Evolutionary conservation across 2,113 vertebrate genomes (phyloP), one percentile per base, ranked within the genome.

Genomic region (Pituophis catenifer): DNA sequence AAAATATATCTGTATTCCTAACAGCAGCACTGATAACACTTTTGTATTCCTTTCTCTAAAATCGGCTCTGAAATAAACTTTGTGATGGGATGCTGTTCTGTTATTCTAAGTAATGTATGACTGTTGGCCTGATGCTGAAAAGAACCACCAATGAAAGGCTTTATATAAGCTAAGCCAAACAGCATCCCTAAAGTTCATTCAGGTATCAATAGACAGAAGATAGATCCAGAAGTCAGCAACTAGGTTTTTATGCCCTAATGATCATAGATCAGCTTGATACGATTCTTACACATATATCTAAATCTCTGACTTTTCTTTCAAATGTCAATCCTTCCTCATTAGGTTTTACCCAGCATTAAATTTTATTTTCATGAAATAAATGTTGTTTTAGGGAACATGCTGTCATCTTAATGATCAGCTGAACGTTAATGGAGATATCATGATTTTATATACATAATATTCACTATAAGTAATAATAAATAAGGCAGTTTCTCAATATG

Each of bases 401-500:
- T 86, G 10, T 52, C 59, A 86, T n/a, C 11, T 88, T 21, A 65
- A 10, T 3, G 52, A 38, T 89, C 86, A 91, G 9, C 17, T 89
- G 17, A 17, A 89, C 44, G 19, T 81, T 81, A 81, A 81, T 81
- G n/a, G 33, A 19, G 7, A 81, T 38, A 81, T 81, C 15, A 81
- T 81, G n/a, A 81, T 33, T 75, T 75, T 7, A 9, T 81, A 81
- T 44, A 81, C 44, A 44, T 81, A 81, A 81, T 44, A 21, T 21
- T 21, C 8, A 17, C 15, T 75, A 48, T 93, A 90, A 91, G 88
- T 91, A 92, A 88, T 38, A 15, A 89, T 75, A 86, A 91, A 5
- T 89, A 94, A 92, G 13, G 9, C 1, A 90, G 1, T 65, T 11
- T 53, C 23, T 95, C 89, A 95, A 94, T 94, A 94, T 70, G 90